Evolutionary conservation across 2,113 vertebrate genomes (phyloP), one percentile per base, ranked within the genome.

Genomic region (Sitta europaea): DNA sequence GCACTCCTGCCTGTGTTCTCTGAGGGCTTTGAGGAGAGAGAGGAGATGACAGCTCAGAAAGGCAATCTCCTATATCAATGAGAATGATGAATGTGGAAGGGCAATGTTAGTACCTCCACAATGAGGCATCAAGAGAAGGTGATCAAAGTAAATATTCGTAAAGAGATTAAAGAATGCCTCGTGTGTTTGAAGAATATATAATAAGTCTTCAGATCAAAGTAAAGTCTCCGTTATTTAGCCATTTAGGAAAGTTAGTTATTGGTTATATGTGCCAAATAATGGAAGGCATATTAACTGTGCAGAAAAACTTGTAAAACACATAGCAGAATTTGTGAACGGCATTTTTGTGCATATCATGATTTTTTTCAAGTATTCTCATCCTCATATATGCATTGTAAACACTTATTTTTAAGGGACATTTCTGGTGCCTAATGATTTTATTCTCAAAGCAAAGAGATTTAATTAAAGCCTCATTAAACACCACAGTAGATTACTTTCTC

Each of bases 381-480:
- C 36, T 94, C 68, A 57, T 74, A 12, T 25, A 51, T 77, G 29
- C 81, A 86, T 92, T 95, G 83, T 84, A 95, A 95, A 94, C 62
- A 94, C 53, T 80, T 80, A 62, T 71, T 93, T 93, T 93, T 80
- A 93, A 87, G 58, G 75, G 77, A 83, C 19, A 40, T 87, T 95
- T 96, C 58, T 6, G 5, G 51, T 50, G 47, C 78, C 73, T 95
- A 86, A 53, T 70, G 45, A 73, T 95, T 95, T 94, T 86, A 76
- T 92, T 94, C 86, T 96, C 80, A 87, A 96, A 92, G 50, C 61
- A 96, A 78, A 97, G 73, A 93, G 90, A 96, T 86, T 96, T 90
- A 94, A 94, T 90, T 97, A 79, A 95, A 86, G 65, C 59, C 78
- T 96, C 78, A 85, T 94, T 96, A 94, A 92, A 75, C 90, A 67